A percentile compares a stretch with the other conserved stretches of the same genome.
Evolutionary conservation across 2,113 vertebrate genomes (phyloP).

Genomic region (Pseudorasbora parva): DNA sequence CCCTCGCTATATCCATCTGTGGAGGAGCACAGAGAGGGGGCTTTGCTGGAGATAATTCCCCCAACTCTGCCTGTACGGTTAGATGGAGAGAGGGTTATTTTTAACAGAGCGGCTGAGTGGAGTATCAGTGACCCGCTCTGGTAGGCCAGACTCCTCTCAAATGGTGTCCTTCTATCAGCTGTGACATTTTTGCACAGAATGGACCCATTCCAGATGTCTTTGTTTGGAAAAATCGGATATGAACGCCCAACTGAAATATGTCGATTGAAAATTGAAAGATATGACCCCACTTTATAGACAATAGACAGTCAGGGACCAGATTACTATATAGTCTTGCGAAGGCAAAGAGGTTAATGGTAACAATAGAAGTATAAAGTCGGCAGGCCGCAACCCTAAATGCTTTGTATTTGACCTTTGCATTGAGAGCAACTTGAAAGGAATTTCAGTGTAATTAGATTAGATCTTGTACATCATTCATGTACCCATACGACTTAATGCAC

Average conservation of each 20-base stretch:
- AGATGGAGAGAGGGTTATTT: conserved; percentile 72
- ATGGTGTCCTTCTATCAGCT: conserved; percentile 45
- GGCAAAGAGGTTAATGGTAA: conserved; percentile 59
- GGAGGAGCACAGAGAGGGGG: conserved; percentile 61
- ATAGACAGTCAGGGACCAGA: conserved; percentile 59
- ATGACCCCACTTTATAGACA: conserved; percentile 60
- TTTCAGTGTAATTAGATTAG: conserved; percentile 43
- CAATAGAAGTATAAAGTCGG: conserved; percentile 47
- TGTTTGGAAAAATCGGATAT: conserved; percentile 56
- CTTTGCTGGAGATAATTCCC: conserved; percentile 72
- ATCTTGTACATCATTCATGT: conserved; percentile 33
- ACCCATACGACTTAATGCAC: conserved; percentile 27
- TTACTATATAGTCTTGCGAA: conserved; percentile 56
- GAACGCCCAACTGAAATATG: conserved; percentile 55
- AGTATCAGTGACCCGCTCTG: conserved; percentile 62
- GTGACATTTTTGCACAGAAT: conserved; percentile 10
- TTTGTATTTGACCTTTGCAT: conserved; percentile 47
- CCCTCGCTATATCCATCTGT: conserved; percentile 52
- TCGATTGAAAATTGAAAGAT: conserved; percentile 60
- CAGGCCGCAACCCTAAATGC: conserved; percentile 49
- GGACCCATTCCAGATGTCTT: conserved; percentile 52
- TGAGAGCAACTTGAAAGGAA: conserved; percentile 38
- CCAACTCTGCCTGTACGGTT: conserved; percentile 71
- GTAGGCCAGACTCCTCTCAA: conserved; percentile 47
- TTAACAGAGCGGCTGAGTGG: conserved; percentile 64